Evolutionary conservation across 1,140 invertebrate species (phyloP).

Genomic region (Zaprionus capensis): DNA sequence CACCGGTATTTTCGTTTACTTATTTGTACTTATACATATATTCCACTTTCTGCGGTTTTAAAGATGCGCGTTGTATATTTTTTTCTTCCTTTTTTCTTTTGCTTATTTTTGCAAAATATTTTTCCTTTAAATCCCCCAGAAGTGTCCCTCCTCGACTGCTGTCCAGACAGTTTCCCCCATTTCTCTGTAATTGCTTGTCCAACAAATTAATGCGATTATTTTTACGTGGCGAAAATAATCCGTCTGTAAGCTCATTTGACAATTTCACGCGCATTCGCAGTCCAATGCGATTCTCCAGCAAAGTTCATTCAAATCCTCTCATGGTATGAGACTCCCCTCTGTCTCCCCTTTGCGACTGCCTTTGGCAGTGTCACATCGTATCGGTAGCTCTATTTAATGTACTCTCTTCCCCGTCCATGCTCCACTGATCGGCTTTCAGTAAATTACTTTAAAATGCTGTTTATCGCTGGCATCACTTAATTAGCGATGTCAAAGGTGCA

Average conservation of each 20-base stretch:
- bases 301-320: constrained; percentile 28
- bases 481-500: constrained; percentile 13
- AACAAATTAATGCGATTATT: constrained; percentile 70
- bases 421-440: not conserved
- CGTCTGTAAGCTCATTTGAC: constrained; percentile 63
- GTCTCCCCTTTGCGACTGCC: not conserved
- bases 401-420: not conserved
- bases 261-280: constrained; percentile 58
- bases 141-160: constrained; percentile 5
- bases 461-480: constrained; percentile 37
- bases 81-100: constrained; percentile 6
- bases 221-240: constrained; percentile 68
- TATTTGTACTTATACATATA: constrained; percentile 2
- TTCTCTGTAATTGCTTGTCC: constrained; percentile 63
- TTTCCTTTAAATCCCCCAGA: constrained; percentile 23
- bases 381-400: constrained; percentile 30
- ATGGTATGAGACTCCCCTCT: not conserved
- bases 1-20: not conserved
- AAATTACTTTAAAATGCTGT: constrained; percentile 35
- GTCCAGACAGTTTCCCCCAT: constrained; percentile 20
- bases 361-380: constrained; percentile 10
- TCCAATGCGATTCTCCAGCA: constrained; percentile 25
- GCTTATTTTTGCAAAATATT: constrained; percentile 26
- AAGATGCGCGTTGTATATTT: not conserved
- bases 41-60: constrained; percentile 5